Percentiles rank a stretch among this genome's conserved stretches.
Evolutionary conservation across 2,888 invertebrate genomes (phyloP).

Genomic region (Punctoribates punctum): DNA sequence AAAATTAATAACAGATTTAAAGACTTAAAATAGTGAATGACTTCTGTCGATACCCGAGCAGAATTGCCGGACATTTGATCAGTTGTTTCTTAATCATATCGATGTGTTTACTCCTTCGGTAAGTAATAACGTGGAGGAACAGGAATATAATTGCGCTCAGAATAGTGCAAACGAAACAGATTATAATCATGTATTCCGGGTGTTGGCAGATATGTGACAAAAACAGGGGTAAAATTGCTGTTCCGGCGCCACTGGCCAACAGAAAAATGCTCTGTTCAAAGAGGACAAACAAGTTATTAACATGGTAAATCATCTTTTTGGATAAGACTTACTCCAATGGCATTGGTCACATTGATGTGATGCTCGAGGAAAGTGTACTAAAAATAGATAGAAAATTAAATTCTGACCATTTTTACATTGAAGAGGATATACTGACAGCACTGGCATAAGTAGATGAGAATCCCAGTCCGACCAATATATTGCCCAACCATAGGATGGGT

Average conservation of each 20-base stretch:
- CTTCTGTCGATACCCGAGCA: conserved; percentile 1
- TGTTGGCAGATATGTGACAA: conserved; percentile 21
- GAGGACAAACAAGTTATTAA: neutral
- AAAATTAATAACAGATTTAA: neutral
- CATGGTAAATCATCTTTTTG: neutral
- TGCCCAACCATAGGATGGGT: conserved; percentile 31
- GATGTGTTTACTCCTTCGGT: conserved; percentile 22
- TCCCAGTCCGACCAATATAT: conserved; percentile 35
- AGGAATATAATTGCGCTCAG: neutral
- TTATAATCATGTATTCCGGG: conserved; percentile 3
- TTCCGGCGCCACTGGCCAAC: conserved; percentile 39
- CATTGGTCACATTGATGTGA: conserved; percentile 38
- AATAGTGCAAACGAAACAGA: conserved; percentile 1
- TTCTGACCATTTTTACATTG: too few relatives aligned
- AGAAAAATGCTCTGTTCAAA: conserved; percentile 23
- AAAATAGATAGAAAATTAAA: too few relatives aligned
- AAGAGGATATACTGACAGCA: neutral
- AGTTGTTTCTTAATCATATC: conserved; percentile 37
- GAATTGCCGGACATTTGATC: conserved; percentile 30
- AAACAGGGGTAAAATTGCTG: conserved; percentile 38
- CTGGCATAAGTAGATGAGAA: conserved; percentile 41
- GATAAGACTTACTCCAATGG: conserved; percentile 24
- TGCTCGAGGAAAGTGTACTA: conserved; percentile 39
- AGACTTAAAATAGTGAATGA: neutral
- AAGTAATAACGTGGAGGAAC: conserved; percentile 30